These are phyloP conservation scores for Pogonocichla stellata DNA, from an alignment of 2,113 vertebrate species.

Conservation along the genomic window DNA sequence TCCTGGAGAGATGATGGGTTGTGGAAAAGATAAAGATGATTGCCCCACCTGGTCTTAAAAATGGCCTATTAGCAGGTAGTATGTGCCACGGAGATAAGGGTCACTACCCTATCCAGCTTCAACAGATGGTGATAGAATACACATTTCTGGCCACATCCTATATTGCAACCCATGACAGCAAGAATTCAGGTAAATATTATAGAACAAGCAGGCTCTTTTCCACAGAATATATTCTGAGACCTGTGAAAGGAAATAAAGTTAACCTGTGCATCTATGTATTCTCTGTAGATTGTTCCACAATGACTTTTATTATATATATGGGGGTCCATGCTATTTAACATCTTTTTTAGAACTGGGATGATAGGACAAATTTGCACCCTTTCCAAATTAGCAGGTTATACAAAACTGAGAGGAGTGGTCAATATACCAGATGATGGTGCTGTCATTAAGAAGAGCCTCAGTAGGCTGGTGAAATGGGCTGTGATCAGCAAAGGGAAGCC, in stretches of 20 bases:
- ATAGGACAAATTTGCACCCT: neutral
- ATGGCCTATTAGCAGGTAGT: no score
- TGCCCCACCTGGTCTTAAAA: no score
- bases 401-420: neutral
- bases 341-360: neutral
- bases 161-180: neutral
- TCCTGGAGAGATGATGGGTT: no score
- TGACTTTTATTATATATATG: neutral
- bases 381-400: neutral
- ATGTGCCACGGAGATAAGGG: no score
- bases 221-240: neutral
- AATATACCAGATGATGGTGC: neutral
- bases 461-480: neutral
- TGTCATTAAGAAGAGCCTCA: neutral
- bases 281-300: neutral
- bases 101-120: no score
- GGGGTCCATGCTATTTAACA: neutral
- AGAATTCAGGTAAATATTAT: slow-evolving; percentile 40
- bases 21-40: no score
- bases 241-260: slow-evolving; percentile 10
- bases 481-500: neutral
- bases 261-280: neutral
- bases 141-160: no score
- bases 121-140: no score
- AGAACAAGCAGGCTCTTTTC: slow-evolving; percentile 46